Percentiles rank a stretch among this genome's conserved stretches.
Evolutionary conservation across 1,140 invertebrate species (phyloP).

Genomic region (Calephelis nemesis): DNA sequence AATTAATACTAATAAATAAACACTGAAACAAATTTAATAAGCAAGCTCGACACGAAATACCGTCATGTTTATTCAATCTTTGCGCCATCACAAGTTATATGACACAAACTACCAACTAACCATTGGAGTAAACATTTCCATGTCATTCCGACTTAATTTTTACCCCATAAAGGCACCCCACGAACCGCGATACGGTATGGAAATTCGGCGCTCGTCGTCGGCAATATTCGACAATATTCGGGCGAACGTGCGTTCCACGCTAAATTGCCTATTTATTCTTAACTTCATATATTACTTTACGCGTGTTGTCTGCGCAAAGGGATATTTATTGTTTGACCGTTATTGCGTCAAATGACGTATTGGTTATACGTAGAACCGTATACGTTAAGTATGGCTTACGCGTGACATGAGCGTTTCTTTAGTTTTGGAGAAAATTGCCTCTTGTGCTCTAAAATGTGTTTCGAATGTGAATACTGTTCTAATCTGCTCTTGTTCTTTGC

Average conservation of each 20-base stretch:
- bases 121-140: slow-evolving; percentile 65
- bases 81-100: slow-evolving; percentile 9
- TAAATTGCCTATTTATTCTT: slow-evolving; percentile 80
- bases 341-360: slow-evolving; percentile 77
- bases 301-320: slow-evolving; percentile 76
- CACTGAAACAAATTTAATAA: neutral
- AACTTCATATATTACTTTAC: slow-evolving; percentile 80
- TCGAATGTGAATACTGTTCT: neutral
- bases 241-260: slow-evolving; percentile 71
- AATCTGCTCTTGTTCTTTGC: too few relatives aligned
- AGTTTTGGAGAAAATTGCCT: neutral
- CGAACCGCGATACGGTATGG: slow-evolving; percentile 73
- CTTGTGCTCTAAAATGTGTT: neutral
- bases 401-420: slow-evolving; percentile 42
- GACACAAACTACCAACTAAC: slow-evolving; percentile 32
- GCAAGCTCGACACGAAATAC: neutral
- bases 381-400: slow-evolving; percentile 49
- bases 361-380: slow-evolving; percentile 59
- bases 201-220: slow-evolving; percentile 68
- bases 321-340: slow-evolving; percentile 78
- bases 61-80: slow-evolving; percentile 23
- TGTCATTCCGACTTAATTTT: slow-evolving; percentile 69
- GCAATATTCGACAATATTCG: slow-evolving; percentile 77
- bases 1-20: neutral
- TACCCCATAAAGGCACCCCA: slow-evolving; percentile 74